Evolutionary conservation across 2,888 invertebrate species (phyloP).

Genomic region (Omphaloscelis lunosa): DNA sequence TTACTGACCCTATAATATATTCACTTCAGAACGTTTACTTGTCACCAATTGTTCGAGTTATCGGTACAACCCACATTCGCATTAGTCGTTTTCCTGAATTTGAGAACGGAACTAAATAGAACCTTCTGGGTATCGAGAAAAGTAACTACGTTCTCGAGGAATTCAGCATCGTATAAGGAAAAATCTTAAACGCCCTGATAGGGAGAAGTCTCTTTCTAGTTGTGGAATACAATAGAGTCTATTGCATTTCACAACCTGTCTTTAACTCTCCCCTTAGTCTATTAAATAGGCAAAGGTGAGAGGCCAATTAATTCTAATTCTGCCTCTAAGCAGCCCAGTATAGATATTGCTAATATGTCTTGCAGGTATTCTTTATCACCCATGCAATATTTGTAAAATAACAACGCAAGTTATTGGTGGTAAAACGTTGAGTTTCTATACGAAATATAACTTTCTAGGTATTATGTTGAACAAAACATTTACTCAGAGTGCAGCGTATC

Average conservation of each 20-base stretch:
- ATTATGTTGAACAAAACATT: background rate
- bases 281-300: too few relatives aligned
- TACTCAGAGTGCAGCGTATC: slow-evolving; percentile 52
- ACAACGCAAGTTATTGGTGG: too few relatives aligned
- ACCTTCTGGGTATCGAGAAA: background rate
- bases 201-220: background rate
- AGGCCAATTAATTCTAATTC: background rate
- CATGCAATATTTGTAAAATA: background rate
- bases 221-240: background rate
- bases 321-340: background rate
- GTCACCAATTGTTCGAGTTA: slow-evolving; percentile 53
- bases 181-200: background rate
- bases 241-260: too few relatives aligned
- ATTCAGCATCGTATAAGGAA: background rate
- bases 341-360: background rate
- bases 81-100: slow-evolving; percentile 44
- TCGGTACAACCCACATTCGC: slow-evolving; percentile 52
- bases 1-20: slow-evolving; percentile 39
- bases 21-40: slow-evolving; percentile 40
- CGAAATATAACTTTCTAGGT: background rate
- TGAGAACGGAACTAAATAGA: slow-evolving; percentile 12
- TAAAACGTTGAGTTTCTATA: background rate
- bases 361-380: background rate
- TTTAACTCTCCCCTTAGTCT: too few relatives aligned
- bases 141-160: slow-evolving; percentile 5